phyloP scores from a whole-genome alignment of 2,888 invertebrate species.

The Tiliacea citrago region DNA sequence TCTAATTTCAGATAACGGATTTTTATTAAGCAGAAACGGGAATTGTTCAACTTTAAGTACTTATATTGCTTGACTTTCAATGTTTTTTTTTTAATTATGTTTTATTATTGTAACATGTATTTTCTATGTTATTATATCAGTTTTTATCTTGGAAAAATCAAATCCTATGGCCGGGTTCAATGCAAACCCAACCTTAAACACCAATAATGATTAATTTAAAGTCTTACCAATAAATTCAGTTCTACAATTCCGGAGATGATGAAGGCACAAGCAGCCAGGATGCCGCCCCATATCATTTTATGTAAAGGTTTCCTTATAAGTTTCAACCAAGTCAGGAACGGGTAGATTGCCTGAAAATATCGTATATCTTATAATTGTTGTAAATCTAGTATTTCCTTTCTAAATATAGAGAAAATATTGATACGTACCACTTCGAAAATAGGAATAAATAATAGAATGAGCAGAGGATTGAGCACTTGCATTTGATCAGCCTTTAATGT shows the following conservation, averaged over 20 bases:
- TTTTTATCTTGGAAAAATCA: background rate
- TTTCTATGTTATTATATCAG: background rate
- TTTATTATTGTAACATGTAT: too few relatives aligned
- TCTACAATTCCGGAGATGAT: constrained; percentile 97
- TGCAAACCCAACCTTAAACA: background rate
- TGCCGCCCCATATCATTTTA: constrained; percentile 96
- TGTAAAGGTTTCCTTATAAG: constrained; percentile 95
- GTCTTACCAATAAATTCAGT: constrained; percentile 92
- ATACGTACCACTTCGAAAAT: constrained; percentile 92
- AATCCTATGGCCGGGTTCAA: background rate
- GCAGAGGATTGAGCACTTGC: constrained; percentile 97
- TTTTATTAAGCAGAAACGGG: background rate
- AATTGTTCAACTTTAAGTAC: background rate
- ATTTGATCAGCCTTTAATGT: constrained; percentile 98
- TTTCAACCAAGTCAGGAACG: constrained; percentile 92
- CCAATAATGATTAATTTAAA: background rate
- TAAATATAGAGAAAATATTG: background rate
- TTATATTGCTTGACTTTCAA: background rate
- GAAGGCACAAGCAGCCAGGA: constrained; percentile 96
- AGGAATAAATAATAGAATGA: constrained; percentile 96
- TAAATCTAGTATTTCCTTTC: background rate
- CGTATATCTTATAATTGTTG: background rate
- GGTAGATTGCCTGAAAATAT: constrained; percentile 92
- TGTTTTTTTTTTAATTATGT: background rate
- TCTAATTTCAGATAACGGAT: too few relatives aligned